Evolutionary conservation across 2,113 vertebrate genomes (phyloP), one percentile per base, ranked within the genome.

Genomic region (Numida meleagris): DNA sequence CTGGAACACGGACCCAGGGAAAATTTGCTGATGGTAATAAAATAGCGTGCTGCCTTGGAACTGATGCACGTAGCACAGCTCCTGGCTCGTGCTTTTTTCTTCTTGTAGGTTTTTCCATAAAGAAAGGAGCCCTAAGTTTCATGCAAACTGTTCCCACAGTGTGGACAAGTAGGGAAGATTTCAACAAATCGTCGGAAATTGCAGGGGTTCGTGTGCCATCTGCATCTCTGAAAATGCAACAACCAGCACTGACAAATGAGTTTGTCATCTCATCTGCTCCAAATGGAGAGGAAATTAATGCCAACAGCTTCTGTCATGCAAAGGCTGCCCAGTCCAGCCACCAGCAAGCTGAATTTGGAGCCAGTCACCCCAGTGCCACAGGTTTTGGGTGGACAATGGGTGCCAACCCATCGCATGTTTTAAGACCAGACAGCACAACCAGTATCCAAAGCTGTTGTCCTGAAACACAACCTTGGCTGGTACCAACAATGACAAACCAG

Each of bases 391-490:
- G 50, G 36, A 6, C 23, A 11, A 29, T 4, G 14, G 51, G 58
- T 5, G 59, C 74, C 67, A 59, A 38, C 18, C 38, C 45, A 45
- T 33, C 15, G 34, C 55, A 7, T 4, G 0, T 24, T 75, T 43
- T 27, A 23, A 58, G 77, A 29, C 4, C 1, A 5, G 46, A 14
- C 31, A 36, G 40, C 51, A 55, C 29, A 31, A 29, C 4, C 45
- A 23, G 58, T 0, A 4, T 73, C 50, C 45, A 68, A 48, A 86
- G 21, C 38, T 19, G 38, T 19, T 58, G 48, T 81, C 31, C 55
- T 1, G 0, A 38, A 48, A 33, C 1, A 0, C 31, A 38, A 15
- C 31, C 34, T 31, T 16, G 46, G n/a, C 9, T 6, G 7, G 31
- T 5, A 34, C 1, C 18, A 0, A 25, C 27, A 4, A 9, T 1